Evolutionary conservation across 2,797 vertebrate species (phyloP), one percentile per base, ranked within the genome.

Genomic region (Carduelis carduelis): DNA sequence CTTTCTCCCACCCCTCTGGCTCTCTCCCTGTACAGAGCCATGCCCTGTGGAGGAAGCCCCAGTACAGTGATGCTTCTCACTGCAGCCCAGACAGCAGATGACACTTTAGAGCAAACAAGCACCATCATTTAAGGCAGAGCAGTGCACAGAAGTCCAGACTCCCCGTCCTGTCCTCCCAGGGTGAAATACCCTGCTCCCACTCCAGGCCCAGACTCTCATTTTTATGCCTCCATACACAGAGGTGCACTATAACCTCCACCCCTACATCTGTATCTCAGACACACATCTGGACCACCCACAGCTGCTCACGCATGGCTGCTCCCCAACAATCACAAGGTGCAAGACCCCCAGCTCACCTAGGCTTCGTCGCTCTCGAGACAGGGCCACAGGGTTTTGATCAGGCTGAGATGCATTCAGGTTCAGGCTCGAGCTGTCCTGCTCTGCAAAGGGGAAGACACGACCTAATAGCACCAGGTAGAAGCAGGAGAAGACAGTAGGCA

Each of bases 341-440:
- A 59, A 64, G 34, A 63, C 9, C 17, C 47, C 24, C 2, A 1
- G 66, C 97, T 97, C 93, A 98, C 98, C 98, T 23, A 98, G 83
- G 85, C 98, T 98, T 92, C 98, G 97, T 89, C 97, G 98, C 78
- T 97, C 96, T 72, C 98, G 98, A 88, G 97, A 87, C 81, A 97
- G 93, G 88, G 43, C 75, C 75, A 78, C 60, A 0, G 34, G 77
- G 63, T 94, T 95, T 60, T 92, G 90, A 81, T 87, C 71, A 0
- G 93, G 60, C 66, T 90, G 95, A 72, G 94, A 91, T 76, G 46
- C 77, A 50, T 97, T 98, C 91, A 96, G 60, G 71, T 95, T 96
- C 89, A 96, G 93, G 82, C 94, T 97, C 1, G 60, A 59, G 90
- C 92, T 96, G 3, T 98, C 97, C 66, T 87, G 95, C 71, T 98